Evolutionary conservation across 2,113 vertebrate genomes (phyloP), one percentile per base, ranked within the genome.

Genomic region (Rhynchopsitta pachyrhyncha): DNA sequence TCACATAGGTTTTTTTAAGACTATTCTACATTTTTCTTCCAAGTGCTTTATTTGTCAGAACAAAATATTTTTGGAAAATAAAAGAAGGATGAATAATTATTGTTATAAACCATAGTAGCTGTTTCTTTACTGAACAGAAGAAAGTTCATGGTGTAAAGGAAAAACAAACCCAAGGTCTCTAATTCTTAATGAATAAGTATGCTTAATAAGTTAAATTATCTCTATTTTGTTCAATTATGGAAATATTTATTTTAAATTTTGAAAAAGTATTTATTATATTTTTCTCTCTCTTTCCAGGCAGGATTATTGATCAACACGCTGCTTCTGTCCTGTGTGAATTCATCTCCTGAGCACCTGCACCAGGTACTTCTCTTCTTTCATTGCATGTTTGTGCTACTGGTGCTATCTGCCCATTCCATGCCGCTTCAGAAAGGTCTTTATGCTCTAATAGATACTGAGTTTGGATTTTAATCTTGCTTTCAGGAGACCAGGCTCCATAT

Each of bases 401-500:
- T 55, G 17, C 18, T 13, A 2, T 22, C n/a, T 47, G 44, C 28
- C 9, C 3, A 1, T 16, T 14, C 25, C 13, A 23, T 31, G 19
- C 11, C 3, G 0, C 3, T 63, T 47, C n/a, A 64, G 66, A 39
- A 49, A 23, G n/a, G 15, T 44, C 60, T 63, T 3, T 15, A 2
- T 41, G 55, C 20, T 78, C 39, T 13, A 20, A 10, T 4, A 17
- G 13, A 19, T 22, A 2, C 31, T 35, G 10, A 16, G 22, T 27
- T 69, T 81, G 42, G 59, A 14, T 46, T 74, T 86, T 16, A 11
- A 6, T 25, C 28, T 66, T 33, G 5, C 5, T 46, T 63, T 66
- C 9, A 18, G 18, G 18, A 42, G 4, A 9, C 6, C 17, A 46
- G 6, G 4, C 14, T 94, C 37, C 0, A 0, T 80, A 0, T 68